A percentile compares a stretch with the other conserved stretches of the same genome.
These are phyloP conservation scores for Tapera naevia DNA, from an alignment of 2,797 vertebrate species.

Conservation along the genomic window DNA sequence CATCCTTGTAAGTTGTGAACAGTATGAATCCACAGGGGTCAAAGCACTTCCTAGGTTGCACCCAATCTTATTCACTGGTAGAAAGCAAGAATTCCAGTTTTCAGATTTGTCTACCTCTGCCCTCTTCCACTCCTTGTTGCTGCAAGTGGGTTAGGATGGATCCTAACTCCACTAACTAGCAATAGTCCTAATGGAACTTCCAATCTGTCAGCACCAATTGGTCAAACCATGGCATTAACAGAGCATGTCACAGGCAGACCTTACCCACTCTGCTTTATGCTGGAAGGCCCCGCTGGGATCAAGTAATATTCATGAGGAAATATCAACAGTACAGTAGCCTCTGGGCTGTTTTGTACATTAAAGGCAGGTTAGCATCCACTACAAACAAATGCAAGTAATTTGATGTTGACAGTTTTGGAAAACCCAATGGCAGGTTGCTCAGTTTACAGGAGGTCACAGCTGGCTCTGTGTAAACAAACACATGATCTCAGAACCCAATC, in stretches of 20 bases:
- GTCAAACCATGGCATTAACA: neutral
- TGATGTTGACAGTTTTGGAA: neutral
- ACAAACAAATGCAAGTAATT: neutral
- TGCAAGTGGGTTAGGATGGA: neutral
- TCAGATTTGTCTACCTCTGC: neutral
- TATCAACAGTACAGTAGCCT: neutral
- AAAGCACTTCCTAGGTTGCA: neutral
- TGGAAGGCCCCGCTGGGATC: neutral
- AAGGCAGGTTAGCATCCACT: neutral
- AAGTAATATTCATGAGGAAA: neutral
- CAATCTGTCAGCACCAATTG: neutral
- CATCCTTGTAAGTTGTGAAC: neutral
- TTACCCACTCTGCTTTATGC: neutral
- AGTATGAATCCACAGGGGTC: neutral
- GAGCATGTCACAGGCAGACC: neutral
- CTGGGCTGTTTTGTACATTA: neutral
- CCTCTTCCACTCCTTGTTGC: neutral
- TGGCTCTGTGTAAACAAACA: neutral
- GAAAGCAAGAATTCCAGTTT: neutral
- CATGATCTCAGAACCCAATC: neutral
- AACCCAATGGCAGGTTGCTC: neutral
- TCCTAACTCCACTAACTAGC: neutral
- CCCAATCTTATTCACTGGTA: neutral
- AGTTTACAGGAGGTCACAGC: neutral
- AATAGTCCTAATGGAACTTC: neutral